phyloP scores from a whole-genome alignment of 2,888 invertebrate species.

The Brassicogethes aeneus region DNA sequence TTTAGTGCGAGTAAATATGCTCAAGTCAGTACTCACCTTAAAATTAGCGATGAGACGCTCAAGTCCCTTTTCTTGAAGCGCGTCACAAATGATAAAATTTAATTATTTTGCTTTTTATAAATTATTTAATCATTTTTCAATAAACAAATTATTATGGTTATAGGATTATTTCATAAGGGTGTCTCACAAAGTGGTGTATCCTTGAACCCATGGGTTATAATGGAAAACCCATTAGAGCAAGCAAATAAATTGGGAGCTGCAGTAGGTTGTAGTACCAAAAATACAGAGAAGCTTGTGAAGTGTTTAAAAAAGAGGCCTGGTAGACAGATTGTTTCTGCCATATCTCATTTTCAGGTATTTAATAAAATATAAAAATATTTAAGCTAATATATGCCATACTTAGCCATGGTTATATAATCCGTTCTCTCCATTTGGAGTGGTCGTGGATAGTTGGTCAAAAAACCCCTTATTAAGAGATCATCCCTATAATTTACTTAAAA shows the following conservation, averaged over 20 bases:
- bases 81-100: too few relatives aligned
- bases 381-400: too few relatives aligned
- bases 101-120: too few relatives aligned
- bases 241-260: conserved; percentile 50
- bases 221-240: conserved; percentile 50
- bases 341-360: conserved; percentile 49
- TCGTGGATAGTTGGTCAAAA: conserved; percentile 49
- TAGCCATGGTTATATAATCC: conserved; percentile 56
- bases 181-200: conserved; percentile 65
- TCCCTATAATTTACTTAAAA: conserved; percentile 52
- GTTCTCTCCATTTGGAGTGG: conserved; percentile 65
- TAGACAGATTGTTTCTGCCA: conserved; percentile 49
- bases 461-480: conserved; percentile 57
- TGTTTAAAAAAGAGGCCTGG: conserved; percentile 57
- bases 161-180: conserved; percentile 52
- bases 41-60: too few relatives aligned
- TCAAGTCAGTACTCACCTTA: too few relatives aligned
- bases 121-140: too few relatives aligned
- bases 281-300: conserved; percentile 43
- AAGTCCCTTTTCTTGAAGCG: too few relatives aligned
- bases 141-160: conserved; percentile 5
- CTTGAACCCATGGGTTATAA: conserved; percentile 49
- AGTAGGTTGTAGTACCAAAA: conserved; percentile 54
- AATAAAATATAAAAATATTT: background rate
- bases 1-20: too few relatives aligned